Conservation (phyloP, 1,140 invertebrate species). For the Chymomyza costata region DNA sequence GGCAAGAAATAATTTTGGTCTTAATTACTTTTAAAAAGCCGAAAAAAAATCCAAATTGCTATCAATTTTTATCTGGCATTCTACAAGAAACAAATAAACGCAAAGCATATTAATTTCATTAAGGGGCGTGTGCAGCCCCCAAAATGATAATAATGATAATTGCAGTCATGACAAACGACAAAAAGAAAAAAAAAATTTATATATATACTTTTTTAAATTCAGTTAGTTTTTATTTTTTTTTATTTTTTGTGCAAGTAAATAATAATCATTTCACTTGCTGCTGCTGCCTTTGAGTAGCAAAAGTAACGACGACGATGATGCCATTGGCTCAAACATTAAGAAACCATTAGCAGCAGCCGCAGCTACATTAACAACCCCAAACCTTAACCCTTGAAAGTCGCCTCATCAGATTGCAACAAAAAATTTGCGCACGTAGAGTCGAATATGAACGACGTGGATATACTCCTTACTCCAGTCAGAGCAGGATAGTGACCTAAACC, state of each 20-base stretch:
- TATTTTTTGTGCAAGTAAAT: constrained; percentile 28
- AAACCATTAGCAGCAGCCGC: constrained; percentile 62
- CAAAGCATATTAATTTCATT: no score
- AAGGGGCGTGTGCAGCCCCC: no score
- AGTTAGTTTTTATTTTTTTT: no score
- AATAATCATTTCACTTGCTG: constrained; percentile 61
- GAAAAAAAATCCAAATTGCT: constrained; percentile 39
- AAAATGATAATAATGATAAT: constrained; percentile 42
- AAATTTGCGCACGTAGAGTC: no score
- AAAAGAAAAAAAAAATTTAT: no score
- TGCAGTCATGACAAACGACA: constrained; percentile 66
- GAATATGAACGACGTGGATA: no score
- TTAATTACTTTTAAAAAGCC: constrained; percentile 41
- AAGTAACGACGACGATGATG: constrained; percentile 8
- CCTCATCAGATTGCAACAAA: no score
- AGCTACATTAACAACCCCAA: constrained; percentile 1
- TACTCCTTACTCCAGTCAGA: no score
- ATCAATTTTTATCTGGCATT: constrained; percentile 12
- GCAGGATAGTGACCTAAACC: no score
- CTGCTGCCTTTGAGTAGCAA: constrained; percentile 24
- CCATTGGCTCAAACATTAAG: constrained; percentile 50
- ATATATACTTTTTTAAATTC: no score
- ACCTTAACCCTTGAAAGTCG: no score
- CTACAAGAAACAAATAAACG: constrained; percentile 32
- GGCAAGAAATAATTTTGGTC: constrained; percentile 8